Evolutionary conservation across 2,888 invertebrate species (phyloP).

Genomic region (Lasioglossum calceatum): DNA sequence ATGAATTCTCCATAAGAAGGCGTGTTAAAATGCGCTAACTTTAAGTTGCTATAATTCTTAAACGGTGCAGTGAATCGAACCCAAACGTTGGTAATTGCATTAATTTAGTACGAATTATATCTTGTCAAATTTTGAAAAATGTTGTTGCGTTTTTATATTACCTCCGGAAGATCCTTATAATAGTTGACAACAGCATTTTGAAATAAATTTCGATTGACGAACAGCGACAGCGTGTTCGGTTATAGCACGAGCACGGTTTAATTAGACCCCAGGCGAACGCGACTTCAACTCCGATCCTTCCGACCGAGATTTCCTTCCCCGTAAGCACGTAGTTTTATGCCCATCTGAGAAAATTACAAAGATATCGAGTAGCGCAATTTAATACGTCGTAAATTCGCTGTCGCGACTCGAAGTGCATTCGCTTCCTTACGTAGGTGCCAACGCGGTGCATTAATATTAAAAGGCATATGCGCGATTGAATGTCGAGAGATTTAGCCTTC

Average conservation of each 20-base stretch:
- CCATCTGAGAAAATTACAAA: constrained; percentile 56
- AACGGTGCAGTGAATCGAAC: too few species aligned
- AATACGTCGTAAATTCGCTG: constrained; percentile 57
- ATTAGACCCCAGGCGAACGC: constrained; percentile 13
- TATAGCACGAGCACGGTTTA: constrained; percentile 18
- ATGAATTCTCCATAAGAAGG: too few species aligned
- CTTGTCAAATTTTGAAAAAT: too few species aligned
- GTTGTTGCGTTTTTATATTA: too few species aligned
- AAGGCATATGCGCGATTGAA: constrained; percentile 54
- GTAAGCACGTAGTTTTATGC: constrained; percentile 56
- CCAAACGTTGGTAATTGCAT: too few species aligned
- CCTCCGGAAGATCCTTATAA: too few species aligned
- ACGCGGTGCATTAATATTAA: constrained; percentile 58
- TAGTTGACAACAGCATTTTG: too few species aligned
- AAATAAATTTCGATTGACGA: not conserved
- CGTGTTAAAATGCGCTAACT: too few species aligned
- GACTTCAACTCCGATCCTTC: constrained; percentile 7
- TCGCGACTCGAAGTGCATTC: constrained; percentile 31
- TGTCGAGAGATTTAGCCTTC: constrained; percentile 48
- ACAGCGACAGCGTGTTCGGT: not conserved
- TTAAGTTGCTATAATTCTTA: too few species aligned
- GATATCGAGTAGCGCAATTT: constrained; percentile 61
- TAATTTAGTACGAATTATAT: too few species aligned
- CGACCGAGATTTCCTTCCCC: not conserved
- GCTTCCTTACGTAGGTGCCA: constrained; percentile 59